These are phyloP conservation scores for Drosophila kohkoa DNA, from an alignment of 1,140 invertebrate genomes.

Conservation along the genomic window DNA sequence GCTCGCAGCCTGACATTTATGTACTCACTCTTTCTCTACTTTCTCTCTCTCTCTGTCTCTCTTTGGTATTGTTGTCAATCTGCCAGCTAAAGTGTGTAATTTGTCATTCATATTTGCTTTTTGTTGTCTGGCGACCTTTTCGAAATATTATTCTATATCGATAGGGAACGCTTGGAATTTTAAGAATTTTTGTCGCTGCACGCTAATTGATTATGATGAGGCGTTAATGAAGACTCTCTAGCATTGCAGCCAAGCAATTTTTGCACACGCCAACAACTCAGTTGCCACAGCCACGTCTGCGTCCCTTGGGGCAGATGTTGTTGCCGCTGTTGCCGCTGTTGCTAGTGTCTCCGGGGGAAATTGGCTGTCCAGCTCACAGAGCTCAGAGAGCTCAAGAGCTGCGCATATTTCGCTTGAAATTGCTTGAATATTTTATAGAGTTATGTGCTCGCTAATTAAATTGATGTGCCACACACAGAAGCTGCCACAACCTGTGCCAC, in stretches of 20 bases:
- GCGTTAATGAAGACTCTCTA: constrained; percentile 66
- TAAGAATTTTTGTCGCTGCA: constrained; percentile 29
- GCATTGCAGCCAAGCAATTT: constrained; percentile 29
- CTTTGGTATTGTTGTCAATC: constrained; percentile 62
- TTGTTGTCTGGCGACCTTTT: constrained; percentile 1
- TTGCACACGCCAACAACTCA: constrained; percentile 1
- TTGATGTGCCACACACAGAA: constrained; percentile 74
- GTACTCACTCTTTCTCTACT: constrained; percentile 1
- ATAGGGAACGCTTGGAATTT: constrained; percentile 17
- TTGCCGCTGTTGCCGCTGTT: background rate
- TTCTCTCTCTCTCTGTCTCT: background rate
- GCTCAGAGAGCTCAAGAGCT: constrained; percentile 11
- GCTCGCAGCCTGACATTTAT: constrained; percentile 26
- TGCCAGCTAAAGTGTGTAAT: constrained; percentile 78
- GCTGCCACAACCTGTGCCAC: constrained; percentile 36
- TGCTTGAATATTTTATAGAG: constrained; percentile 81
- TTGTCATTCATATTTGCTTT: constrained; percentile 73
- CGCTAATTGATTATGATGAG: constrained; percentile 69
- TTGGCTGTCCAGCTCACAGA: constrained; percentile 42
- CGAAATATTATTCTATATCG: background rate
- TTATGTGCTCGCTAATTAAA: constrained; percentile 81
- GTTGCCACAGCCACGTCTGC: background rate
- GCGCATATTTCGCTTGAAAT: constrained; percentile 71
- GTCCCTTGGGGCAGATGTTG: background rate
- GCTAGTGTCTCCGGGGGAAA: constrained; percentile 21